phyloP scores from a whole-genome alignment of 1,140 invertebrate species.

The Zaprionus tsacasi region DNA sequence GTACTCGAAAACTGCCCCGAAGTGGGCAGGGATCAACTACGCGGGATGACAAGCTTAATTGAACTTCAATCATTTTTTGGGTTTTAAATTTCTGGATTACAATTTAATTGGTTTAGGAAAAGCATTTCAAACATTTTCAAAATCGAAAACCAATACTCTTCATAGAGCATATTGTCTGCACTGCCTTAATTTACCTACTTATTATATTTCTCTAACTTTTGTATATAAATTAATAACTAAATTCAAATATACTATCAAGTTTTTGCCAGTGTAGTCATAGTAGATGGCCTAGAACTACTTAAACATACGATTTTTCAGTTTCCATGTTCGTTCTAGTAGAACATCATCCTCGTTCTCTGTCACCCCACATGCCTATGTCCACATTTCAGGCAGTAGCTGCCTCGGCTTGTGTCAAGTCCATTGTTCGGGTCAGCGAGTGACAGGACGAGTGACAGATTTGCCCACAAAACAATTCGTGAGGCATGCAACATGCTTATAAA shows the following conservation, averaged over 20 bases:
- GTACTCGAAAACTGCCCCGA: constrained; percentile 6
- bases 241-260: neutral
- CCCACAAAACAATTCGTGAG: constrained; percentile 73
- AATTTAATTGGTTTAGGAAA: neutral
- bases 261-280: neutral
- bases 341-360: neutral
- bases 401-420: constrained; percentile 20
- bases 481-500: constrained; percentile 61
- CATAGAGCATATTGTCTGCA: too few species aligned
- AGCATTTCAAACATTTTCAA: neutral
- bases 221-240: neutral
- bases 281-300: neutral
- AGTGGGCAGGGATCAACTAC: constrained; percentile 1
- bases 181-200: neutral
- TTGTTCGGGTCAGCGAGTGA: constrained; percentile 51
- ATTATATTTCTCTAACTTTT: neutral
- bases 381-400: constrained; percentile 10
- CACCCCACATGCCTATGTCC: neutral
- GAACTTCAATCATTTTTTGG: neutral
- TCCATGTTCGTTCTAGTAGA: neutral
- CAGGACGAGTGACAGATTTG: constrained; percentile 75
- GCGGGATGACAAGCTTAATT: constrained; percentile 4
- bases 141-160: too few species aligned
- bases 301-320: constrained; percentile 1
- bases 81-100: neutral